Conservation (phyloP, 2,888 invertebrate species). For the Acronicta leporina region DNA sequence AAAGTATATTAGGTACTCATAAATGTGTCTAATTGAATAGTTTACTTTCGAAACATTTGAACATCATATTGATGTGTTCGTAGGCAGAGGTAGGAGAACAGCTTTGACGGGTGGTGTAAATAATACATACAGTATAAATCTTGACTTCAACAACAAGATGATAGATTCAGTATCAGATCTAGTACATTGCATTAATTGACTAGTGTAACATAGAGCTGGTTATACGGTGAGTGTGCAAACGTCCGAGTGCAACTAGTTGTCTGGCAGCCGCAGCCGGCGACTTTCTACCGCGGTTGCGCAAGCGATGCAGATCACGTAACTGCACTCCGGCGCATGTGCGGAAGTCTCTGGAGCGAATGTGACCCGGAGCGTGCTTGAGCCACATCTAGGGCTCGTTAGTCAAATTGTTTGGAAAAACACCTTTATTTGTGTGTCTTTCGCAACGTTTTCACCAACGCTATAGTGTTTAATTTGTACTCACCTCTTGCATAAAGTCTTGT, state of each 20-base stretch:
- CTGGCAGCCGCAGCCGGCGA: slow-evolving; percentile 69
- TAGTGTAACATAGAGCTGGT: slow-evolving; percentile 76
- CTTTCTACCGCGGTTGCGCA: slow-evolving; percentile 87
- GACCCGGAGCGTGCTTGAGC: slow-evolving; percentile 71
- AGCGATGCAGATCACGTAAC: slow-evolving; percentile 88
- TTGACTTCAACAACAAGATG: slow-evolving; percentile 52
- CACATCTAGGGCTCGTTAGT: slow-evolving; percentile 68
- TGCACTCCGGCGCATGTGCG: slow-evolving; percentile 82
- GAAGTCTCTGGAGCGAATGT: slow-evolving; percentile 85
- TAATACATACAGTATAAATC: slow-evolving; percentile 45
- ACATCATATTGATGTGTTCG: slow-evolving; percentile 11
- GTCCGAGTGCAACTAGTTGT: slow-evolving; percentile 82
- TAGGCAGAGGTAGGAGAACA: too few relatives aligned
- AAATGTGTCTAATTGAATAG: slow-evolving; percentile 7
- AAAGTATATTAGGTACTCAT: neutral
- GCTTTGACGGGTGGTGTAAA: slow-evolving; percentile 31
- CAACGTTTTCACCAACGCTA: slow-evolving; percentile 30
- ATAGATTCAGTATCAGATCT: slow-evolving; percentile 61
- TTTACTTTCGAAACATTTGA: slow-evolving; percentile 13
- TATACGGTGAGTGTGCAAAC: slow-evolving; percentile 75
- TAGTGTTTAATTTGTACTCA: slow-evolving; percentile 73
- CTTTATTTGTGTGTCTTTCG: slow-evolving; percentile 38
- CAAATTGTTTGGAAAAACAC: slow-evolving; percentile 47
- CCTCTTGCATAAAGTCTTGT: slow-evolving; percentile 96
- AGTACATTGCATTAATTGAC: slow-evolving; percentile 70